phyloP scores from a whole-genome alignment of 2,888 invertebrate genomes.

The Macrosoma leucophasiata region DNA sequence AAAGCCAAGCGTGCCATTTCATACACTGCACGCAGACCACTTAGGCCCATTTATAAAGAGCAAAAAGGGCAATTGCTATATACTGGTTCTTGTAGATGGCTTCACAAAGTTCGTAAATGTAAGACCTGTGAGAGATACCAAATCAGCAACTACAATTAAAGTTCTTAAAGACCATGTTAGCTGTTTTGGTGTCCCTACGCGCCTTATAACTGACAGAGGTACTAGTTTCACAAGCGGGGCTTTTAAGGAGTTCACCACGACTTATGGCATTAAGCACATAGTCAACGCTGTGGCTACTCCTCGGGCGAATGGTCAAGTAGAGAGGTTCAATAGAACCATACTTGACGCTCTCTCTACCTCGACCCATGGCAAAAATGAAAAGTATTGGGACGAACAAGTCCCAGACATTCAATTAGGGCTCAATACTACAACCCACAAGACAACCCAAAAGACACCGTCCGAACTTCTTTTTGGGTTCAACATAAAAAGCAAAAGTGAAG shows the following conservation, averaged over 20 bases:
- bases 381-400: slow-evolving; percentile 6
- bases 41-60: slow-evolving; percentile 23
- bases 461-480: slow-evolving; percentile 14
- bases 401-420: slow-evolving; percentile 11
- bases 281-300: slow-evolving; percentile 24
- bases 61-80: slow-evolving; percentile 19
- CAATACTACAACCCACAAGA: slow-evolving; percentile 4
- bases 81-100: slow-evolving; percentile 20
- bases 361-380: slow-evolving; percentile 6
- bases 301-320: slow-evolving; percentile 24
- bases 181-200: slow-evolving; percentile 18
- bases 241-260: slow-evolving; percentile 15
- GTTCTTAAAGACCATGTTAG: slow-evolving; percentile 19
- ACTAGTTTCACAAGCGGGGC: slow-evolving; percentile 17
- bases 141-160: slow-evolving; percentile 16
- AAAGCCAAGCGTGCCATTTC: slow-evolving; percentile 21
- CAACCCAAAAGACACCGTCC: slow-evolving; percentile 8
- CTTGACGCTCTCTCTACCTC: slow-evolving; percentile 8
- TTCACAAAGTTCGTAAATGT: slow-evolving; percentile 24
- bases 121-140: slow-evolving; percentile 19
- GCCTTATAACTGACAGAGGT: slow-evolving; percentile 23
- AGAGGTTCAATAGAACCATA: slow-evolving; percentile 22
- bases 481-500: not conserved
- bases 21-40: slow-evolving; percentile 28
- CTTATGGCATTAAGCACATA: slow-evolving; percentile 16